These are phyloP conservation scores for Atethmia centrago DNA, from an alignment of 2,888 invertebrate species.

Conservation along the genomic window DNA sequence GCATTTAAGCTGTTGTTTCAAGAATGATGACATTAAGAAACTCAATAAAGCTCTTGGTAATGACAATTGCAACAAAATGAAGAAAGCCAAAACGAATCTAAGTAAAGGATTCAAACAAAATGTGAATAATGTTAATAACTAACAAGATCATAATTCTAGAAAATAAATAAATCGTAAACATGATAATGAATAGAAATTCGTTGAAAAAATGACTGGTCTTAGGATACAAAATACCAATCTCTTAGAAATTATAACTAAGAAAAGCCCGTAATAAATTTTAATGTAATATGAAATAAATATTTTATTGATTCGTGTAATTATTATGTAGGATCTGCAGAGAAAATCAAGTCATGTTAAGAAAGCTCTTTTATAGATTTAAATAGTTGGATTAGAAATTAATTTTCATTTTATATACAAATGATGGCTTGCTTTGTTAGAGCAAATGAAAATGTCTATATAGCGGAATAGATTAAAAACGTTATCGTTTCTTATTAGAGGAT, in stretches of 20 bases:
- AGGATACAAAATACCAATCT: not conserved
- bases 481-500: not conserved
- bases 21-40: not conserved
- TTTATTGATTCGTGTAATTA: not conserved
- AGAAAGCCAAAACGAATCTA: not conserved
- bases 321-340: not conserved
- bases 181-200: not conserved
- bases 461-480: not conserved
- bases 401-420: slow-evolving; percentile 9
- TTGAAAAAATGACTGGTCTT: too few relatives aligned
- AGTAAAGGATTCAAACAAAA: not conserved
- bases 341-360: not conserved
- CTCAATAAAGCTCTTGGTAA: not conserved
- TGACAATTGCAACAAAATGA: not conserved
- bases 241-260: not conserved
- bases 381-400: not conserved
- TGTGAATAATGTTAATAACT: not conserved
- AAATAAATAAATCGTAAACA: slow-evolving; percentile 29
- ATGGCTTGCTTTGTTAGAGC: not conserved
- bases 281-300: not conserved
- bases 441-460: not conserved
- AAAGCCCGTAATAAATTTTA: not conserved
- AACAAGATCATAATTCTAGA: not conserved
- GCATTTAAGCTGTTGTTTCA: not conserved
- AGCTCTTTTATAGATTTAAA: not conserved